Base-by-base conservation (phyloP, 1,140 invertebrate genomes). In the Diuraphis noxia region DNA sequence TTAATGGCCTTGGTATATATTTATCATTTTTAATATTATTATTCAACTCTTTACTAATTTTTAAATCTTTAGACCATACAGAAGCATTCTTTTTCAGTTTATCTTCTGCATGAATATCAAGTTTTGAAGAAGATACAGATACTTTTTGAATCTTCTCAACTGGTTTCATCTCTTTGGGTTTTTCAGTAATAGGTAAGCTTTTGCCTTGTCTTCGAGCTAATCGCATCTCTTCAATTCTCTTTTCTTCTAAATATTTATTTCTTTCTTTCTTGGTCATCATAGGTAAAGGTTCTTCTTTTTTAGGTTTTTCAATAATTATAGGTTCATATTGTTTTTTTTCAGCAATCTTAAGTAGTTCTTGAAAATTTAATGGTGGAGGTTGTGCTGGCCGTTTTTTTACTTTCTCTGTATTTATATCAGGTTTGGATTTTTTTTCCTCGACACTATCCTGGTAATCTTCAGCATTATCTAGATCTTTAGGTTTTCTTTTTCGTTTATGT, bases 251-350 rank as follows among this genome's bases (percentile, higher is more conserved):
- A 93, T 95, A 95, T 93, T 97, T 96, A 81, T 95, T 95, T 93
- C 96, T 97, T 93, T 98, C 97, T 92, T 96, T 97, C 92, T 97
- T 96, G 0, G 97, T 98, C 95, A 98, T 96, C 17, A 96, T 93
- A 87, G 96, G 94, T 92, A 96, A 96, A 0, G 95, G 94, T 84
- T 96, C 94, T 82, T 96, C 94, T 92, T 95, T 94, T 38, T 94
- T 93, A 93, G 96, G 96, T 82, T 95, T 94, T 93, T 96, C 95
- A 56, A 95, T 93, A 25, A 96, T 93, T 52, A 97, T 94, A 1
- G 97, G 97, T 93, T 97, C 96, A 93, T 95, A 95, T 92, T 97
- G 97, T 93, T 98, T 98, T 93, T 97, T 95, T 92, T 97, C 96
- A 17, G 97, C 97, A 30, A 98, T 93, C 93, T 97, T 96, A 1